A percentile compares a stretch with the other conserved stretches of the same genome.
These are phyloP conservation scores for Brachyopa scutellaris DNA, from an alignment of 2,888 invertebrate genomes.

Conservation along the genomic window DNA sequence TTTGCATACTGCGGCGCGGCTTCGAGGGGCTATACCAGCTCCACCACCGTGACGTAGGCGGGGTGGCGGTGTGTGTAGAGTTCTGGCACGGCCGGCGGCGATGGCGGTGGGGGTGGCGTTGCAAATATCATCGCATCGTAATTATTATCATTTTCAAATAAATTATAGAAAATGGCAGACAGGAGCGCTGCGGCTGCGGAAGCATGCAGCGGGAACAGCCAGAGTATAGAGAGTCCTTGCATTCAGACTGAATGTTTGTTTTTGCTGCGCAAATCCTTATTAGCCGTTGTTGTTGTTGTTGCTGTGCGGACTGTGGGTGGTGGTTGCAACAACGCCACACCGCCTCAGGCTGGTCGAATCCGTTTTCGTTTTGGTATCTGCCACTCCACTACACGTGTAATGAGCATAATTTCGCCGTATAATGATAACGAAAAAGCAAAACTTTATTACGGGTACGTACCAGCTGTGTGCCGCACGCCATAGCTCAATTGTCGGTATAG, in stretches of 20 bases:
- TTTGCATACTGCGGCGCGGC: slow-evolving; percentile 72
- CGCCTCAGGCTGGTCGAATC: too few species aligned
- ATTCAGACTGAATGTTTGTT: slow-evolving; percentile 24
- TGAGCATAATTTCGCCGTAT: slow-evolving; percentile 70
- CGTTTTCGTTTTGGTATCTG: too few species aligned
- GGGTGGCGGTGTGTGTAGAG: neutral
- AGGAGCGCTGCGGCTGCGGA: slow-evolving; percentile 38
- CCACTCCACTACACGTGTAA: slow-evolving; percentile 66
- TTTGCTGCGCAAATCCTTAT: slow-evolving; percentile 61
- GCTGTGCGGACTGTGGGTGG: too few species aligned
- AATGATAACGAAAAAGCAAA: slow-evolving; percentile 71
- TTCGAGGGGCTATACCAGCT: slow-evolving; percentile 38
- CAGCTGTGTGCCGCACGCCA: slow-evolving; percentile 71
- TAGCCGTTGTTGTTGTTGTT: neutral
- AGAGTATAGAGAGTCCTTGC: slow-evolving; percentile 35
- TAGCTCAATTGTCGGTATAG: slow-evolving; percentile 64
- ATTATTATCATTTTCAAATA: slow-evolving; percentile 73
- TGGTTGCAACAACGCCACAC: too few species aligned
- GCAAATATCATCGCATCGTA: slow-evolving; percentile 71
- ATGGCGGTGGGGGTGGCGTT: slow-evolving; percentile 24
- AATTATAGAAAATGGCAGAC: slow-evolving; percentile 70
- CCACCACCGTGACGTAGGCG: slow-evolving; percentile 9
- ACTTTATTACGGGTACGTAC: slow-evolving; percentile 69
- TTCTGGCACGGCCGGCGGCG: too few species aligned
- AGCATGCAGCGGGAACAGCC: slow-evolving; percentile 41